These are phyloP conservation scores for Brotula barbata DNA, from an alignment of 2,797 vertebrate species.

Conservation along the genomic window DNA sequence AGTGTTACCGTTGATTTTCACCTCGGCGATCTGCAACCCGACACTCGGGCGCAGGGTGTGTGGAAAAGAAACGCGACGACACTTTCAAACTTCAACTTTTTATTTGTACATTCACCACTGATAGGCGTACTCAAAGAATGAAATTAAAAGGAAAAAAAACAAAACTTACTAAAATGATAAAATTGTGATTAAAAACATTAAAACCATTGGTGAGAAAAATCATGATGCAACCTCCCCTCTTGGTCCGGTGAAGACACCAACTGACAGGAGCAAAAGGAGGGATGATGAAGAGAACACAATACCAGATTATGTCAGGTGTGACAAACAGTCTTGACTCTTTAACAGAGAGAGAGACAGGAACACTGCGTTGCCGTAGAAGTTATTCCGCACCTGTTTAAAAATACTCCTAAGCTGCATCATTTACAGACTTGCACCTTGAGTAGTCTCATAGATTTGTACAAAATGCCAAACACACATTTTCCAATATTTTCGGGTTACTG, in stretches of 20 bases:
- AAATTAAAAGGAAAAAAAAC: conserved; percentile 54
- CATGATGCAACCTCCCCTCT: conserved; percentile 67
- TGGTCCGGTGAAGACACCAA: conserved; percentile 48
- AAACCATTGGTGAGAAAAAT: conserved; percentile 76
- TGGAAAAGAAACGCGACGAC: conserved; percentile 32
- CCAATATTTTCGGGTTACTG: conserved; percentile 59
- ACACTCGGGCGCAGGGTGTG: not conserved
- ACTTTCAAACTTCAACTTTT: conserved; percentile 78
- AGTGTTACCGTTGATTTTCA: conserved; percentile 15
- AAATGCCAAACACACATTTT: conserved; percentile 65
- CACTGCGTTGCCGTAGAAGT: conserved; percentile 70
- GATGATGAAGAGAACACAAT: conserved; percentile 51
- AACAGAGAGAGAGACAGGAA: conserved; percentile 54
- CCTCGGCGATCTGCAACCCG: not conserved
- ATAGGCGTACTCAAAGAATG: conserved; percentile 81
- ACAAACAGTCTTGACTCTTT: conserved; percentile 43
- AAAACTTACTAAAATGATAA: conserved; percentile 81
- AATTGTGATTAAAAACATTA: conserved; percentile 75
- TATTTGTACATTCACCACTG: conserved; percentile 88
- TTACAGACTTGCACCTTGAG: conserved; percentile 67
- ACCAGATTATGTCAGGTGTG: conserved; percentile 50
- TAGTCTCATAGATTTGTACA: conserved; percentile 71
- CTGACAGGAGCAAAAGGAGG: conserved; percentile 37
- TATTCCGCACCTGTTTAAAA: conserved; percentile 66
- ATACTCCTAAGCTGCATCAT: conserved; percentile 72